Conservation (phyloP, 2,888 invertebrate genomes). For the Lordiphosa fenestrarum region DNA sequence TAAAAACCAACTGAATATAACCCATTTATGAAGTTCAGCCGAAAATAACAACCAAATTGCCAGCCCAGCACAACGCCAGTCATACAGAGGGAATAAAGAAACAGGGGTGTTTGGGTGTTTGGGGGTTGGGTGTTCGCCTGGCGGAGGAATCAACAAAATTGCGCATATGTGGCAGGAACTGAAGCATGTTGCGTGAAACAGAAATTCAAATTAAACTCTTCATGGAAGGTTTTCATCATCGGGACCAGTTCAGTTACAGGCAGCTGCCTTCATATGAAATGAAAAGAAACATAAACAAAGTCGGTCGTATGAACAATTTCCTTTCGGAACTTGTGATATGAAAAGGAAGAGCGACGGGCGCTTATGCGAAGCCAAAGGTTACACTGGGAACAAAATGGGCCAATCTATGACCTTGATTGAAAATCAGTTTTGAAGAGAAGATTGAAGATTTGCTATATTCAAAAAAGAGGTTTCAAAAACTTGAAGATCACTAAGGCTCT, state of each 20-base stretch:
- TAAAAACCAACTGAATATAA: slow-evolving; percentile 9
- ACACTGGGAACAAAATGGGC: too few relatives aligned
- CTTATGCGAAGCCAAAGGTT: too few relatives aligned
- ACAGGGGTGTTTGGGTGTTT: slow-evolving; percentile 1
- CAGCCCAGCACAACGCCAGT: slow-evolving; percentile 6
- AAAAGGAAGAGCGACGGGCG: too few relatives aligned
- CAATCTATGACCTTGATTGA: too few relatives aligned
- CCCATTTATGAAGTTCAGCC: slow-evolving; percentile 7
- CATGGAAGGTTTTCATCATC: slow-evolving; percentile 31
- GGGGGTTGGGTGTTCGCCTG: slow-evolving; percentile 6
- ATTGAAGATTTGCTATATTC: too few relatives aligned
- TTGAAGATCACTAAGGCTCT: too few relatives aligned
- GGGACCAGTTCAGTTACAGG: not conserved
- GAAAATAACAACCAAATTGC: slow-evolving; percentile 14
- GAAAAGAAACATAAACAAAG: slow-evolving; percentile 3
- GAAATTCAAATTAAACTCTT: slow-evolving; percentile 68
- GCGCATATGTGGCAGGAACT: slow-evolving; percentile 50
- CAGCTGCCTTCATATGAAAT: slow-evolving; percentile 7
- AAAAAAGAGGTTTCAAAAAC: too few relatives aligned
- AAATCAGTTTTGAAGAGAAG: too few relatives aligned
- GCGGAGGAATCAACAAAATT: slow-evolving; percentile 20
- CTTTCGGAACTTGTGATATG: not conserved
- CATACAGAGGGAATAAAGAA: slow-evolving; percentile 10
- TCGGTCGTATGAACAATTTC: not conserved
- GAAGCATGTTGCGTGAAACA: slow-evolving; percentile 35